These are phyloP conservation scores for Marcusenius ussheri DNA, from an alignment of 2,113 vertebrate species.

Conservation along the genomic window DNA sequence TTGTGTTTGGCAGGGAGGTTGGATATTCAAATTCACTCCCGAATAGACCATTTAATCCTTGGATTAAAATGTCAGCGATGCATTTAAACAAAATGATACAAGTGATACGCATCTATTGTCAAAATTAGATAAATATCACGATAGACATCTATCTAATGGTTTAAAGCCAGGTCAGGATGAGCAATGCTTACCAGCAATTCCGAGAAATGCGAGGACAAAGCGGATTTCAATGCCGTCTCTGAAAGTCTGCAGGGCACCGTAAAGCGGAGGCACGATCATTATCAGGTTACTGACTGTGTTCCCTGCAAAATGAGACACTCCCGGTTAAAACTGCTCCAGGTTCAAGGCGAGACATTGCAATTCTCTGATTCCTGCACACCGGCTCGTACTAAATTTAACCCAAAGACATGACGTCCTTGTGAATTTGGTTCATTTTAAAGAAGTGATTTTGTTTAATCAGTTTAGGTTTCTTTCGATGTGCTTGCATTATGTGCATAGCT, in stretches of 20 bases:
- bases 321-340: conserved; percentile 5
- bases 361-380: background rate
- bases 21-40: background rate
- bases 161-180: background rate
- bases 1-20: background rate
- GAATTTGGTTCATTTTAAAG: background rate
- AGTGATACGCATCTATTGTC: background rate
- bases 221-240: conserved; percentile 82
- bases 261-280: conserved; percentile 94
- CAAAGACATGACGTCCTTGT: background rate
- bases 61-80: background rate
- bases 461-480: background rate
- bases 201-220: conserved; percentile 85
- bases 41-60: background rate
- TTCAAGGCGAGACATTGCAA: background rate
- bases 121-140: background rate
- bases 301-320: conserved; percentile 64
- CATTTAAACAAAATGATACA: background rate
- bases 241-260: conserved; percentile 79
- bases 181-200: conserved; percentile 74
- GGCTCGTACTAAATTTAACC: background rate
- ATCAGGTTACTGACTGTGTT: conserved; percentile 99
- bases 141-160: background rate
- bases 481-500: background rate
- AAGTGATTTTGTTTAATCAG: background rate